phyloP scores from a whole-genome alignment of 2,888 invertebrate species.

The Papilio protenor region DNA sequence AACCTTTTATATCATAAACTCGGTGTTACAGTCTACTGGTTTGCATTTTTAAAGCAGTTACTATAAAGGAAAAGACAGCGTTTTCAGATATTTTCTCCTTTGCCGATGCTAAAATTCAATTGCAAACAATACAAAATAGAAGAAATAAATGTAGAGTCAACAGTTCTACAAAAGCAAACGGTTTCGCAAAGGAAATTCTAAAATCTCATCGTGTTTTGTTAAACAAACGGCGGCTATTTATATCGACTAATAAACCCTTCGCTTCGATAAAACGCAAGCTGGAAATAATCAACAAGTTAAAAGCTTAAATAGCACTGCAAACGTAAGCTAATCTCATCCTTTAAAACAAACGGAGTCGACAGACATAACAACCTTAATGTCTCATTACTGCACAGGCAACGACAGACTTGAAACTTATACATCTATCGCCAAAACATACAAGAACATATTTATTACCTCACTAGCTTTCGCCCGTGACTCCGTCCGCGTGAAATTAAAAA shows the following conservation, averaged over 20 bases:
- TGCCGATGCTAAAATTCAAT: constrained; percentile 15
- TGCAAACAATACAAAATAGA: constrained; percentile 18
- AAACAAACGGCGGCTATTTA: constrained; percentile 32
- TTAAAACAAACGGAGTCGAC: neutral
- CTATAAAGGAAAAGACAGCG: neutral
- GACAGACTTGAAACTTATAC: neutral
- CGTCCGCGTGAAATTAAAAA: no score
- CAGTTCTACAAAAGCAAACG: constrained; percentile 19
- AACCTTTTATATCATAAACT: neutral
- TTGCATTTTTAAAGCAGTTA: neutral
- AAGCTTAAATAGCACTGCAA: constrained; percentile 13
- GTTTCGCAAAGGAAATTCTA: constrained; percentile 21
- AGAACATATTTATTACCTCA: neutral
- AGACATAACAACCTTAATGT: neutral
- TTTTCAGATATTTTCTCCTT: neutral
- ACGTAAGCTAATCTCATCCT: neutral
- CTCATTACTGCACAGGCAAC: neutral
- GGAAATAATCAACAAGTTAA: constrained; percentile 41
- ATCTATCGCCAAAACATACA: neutral
- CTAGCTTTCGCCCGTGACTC: no score
- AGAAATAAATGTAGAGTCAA: constrained; percentile 18
- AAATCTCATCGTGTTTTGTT: constrained; percentile 30
- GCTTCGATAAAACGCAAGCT: constrained; percentile 35
- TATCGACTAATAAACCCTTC: constrained; percentile 32
- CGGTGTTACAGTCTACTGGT: neutral